A percentile compares a stretch with the other conserved stretches of the same genome.
These are phyloP conservation scores for Mesocentrotus franciscanus DNA, from an alignment of 53 echinoderm and acorn worm species.

Conservation along the genomic window DNA sequence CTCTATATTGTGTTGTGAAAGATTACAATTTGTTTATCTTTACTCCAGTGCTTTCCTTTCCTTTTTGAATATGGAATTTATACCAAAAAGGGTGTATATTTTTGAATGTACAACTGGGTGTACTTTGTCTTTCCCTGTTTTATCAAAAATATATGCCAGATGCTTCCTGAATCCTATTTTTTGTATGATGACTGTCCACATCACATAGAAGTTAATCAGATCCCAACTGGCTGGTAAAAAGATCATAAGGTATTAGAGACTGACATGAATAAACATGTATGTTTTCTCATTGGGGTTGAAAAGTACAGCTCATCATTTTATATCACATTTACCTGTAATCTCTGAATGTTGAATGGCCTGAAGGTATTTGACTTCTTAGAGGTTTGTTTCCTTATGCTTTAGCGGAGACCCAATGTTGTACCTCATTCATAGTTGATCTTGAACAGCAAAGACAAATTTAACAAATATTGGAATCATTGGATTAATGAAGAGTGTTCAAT, in stretches of 20 bases:
- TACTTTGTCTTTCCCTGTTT: no score
- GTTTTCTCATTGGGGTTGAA: constrained; percentile 3
- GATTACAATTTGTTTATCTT: neutral
- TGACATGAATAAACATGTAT: constrained; percentile 38
- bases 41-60: neutral
- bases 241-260: neutral
- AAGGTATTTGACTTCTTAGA: neutral
- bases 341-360: neutral
- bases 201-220: neutral
- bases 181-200: neutral
- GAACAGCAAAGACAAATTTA: neutral
- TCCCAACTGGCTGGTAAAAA: constrained; percentile 1
- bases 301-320: constrained; percentile 46
- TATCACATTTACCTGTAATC: neutral
- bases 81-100: no score
- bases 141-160: no score
- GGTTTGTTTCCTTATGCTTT: neutral
- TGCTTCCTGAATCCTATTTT: no score
- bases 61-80: neutral
- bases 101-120: no score
- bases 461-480: neutral
- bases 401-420: neutral
- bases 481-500: neutral
- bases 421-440: neutral
- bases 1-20: neutral